Conservation (phyloP, 2,888 invertebrate species). For the Ectemnius cavifrons region DNA sequence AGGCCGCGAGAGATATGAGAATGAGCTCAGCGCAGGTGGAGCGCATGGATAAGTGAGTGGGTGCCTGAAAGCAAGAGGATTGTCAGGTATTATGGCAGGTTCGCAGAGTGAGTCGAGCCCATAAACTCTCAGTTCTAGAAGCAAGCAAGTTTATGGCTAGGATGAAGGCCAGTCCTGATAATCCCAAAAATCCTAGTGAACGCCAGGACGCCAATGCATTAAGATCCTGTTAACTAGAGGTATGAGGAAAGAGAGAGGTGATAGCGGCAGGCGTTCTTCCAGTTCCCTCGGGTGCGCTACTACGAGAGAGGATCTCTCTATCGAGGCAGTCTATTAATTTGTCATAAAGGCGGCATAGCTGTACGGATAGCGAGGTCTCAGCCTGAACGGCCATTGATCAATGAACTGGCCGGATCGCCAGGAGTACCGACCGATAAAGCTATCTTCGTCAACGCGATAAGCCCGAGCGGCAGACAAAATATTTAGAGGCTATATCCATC, state of each 20-base stretch:
- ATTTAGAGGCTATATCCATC: conserved; percentile 1
- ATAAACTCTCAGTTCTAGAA: no score
- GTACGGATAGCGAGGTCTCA: not conserved
- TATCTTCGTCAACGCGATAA: not conserved
- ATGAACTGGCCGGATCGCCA: conserved; percentile 28
- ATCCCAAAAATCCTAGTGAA: conserved; percentile 49
- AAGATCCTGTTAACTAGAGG: conserved; percentile 40
- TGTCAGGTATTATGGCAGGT: no score
- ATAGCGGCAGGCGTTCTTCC: no score
- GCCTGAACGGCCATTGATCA: conserved; percentile 12
- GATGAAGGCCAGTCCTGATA: conserved; percentile 32
- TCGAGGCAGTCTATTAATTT: conserved; percentile 53
- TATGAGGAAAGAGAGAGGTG: no score
- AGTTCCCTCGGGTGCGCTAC: no score
- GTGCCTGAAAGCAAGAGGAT: no score
- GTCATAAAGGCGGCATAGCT: conserved; percentile 38
- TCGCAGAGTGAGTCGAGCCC: no score
- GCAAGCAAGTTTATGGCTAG: no score
- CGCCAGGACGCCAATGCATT: conserved; percentile 42
- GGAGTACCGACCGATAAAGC: conserved; percentile 7
- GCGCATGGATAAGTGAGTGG: no score
- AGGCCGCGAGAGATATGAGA: no score
- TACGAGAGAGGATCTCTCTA: conserved; percentile 10
- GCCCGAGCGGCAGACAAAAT: not conserved
- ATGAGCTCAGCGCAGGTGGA: no score